Percentiles rank a stretch among this genome's conserved stretches.
Conservation (phyloP, 2,113 vertebrate genomes). For the Tyrannus savana region DNA sequence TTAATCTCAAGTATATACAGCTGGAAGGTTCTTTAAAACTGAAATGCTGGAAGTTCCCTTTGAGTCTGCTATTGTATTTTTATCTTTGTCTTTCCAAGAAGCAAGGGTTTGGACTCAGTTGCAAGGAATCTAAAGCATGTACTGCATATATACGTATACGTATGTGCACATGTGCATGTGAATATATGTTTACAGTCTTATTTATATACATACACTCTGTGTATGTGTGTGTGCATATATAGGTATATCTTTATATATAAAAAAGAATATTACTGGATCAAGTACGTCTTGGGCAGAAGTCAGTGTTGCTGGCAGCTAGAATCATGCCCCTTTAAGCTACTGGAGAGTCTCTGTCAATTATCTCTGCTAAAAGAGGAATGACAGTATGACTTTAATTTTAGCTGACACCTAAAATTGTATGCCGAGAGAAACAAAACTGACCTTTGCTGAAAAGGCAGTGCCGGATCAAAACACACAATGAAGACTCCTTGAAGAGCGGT, state of each 20-base stretch:
- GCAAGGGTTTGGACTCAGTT: neutral
- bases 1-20: neutral
- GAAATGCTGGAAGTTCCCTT: neutral
- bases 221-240: fast-evolving
- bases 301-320: neutral
- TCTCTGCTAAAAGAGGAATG: neutral
- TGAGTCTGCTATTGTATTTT: neutral
- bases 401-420: neutral
- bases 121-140: neutral
- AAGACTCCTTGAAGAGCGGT: neutral
- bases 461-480: neutral
- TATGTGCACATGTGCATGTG: neutral
- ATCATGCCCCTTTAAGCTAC: neutral
- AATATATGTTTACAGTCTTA: neutral
- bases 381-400: neutral
- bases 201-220: fast-evolving
- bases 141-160: neutral
- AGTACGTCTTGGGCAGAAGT: neutral
- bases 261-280: neutral
- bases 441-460: neutral
- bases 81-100: slow-evolving; percentile 15
- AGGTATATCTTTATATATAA: neutral
- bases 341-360: neutral
- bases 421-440: neutral
- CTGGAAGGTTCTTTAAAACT: neutral